Percentiles rank a stretch among this genome's conserved stretches.
Conservation (phyloP, 2,797 vertebrate genomes). For the Epinephelus awoara region DNA sequence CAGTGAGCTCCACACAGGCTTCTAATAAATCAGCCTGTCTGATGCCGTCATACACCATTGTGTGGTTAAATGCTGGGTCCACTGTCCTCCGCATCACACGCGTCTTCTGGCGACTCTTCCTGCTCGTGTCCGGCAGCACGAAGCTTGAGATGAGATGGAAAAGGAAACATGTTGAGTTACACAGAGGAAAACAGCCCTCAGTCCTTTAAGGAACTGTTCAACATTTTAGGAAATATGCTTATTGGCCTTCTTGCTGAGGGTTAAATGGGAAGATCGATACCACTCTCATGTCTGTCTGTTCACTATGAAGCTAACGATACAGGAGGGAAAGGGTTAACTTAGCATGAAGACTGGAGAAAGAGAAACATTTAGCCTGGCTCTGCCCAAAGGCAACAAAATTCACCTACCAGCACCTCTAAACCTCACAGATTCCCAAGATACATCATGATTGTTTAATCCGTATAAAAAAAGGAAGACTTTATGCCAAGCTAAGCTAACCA, state of each 20-base stretch:
- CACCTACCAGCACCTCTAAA: too few species aligned
- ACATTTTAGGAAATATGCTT: not conserved
- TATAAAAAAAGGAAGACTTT: too few species aligned
- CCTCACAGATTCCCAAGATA: too few species aligned
- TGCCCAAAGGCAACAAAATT: too few species aligned
- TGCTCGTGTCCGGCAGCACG: slow-evolving; percentile 95
- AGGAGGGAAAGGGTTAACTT: not conserved
- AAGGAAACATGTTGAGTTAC: not conserved
- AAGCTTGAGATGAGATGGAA: slow-evolving; percentile 82
- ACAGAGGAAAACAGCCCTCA: not conserved
- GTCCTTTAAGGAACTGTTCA: not conserved
- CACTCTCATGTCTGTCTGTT: not conserved
- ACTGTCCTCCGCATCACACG: slow-evolving; percentile 90
- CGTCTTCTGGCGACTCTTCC: slow-evolving; percentile 97
- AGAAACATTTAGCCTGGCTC: too few species aligned
- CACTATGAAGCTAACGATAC: not conserved
- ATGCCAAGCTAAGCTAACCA: too few species aligned
- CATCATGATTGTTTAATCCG: too few species aligned
- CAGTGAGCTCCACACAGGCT: slow-evolving; percentile 95
- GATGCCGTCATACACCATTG: slow-evolving; percentile 98
- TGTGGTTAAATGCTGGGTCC: slow-evolving; percentile 95
- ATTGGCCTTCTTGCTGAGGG: not conserved
- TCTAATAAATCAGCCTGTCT: slow-evolving; percentile 90
- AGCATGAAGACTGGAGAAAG: not conserved
- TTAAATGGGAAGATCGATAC: not conserved